phyloP scores from a whole-genome alignment of 2,888 invertebrate species.

The Thecocarcelia acutangulata region DNA sequence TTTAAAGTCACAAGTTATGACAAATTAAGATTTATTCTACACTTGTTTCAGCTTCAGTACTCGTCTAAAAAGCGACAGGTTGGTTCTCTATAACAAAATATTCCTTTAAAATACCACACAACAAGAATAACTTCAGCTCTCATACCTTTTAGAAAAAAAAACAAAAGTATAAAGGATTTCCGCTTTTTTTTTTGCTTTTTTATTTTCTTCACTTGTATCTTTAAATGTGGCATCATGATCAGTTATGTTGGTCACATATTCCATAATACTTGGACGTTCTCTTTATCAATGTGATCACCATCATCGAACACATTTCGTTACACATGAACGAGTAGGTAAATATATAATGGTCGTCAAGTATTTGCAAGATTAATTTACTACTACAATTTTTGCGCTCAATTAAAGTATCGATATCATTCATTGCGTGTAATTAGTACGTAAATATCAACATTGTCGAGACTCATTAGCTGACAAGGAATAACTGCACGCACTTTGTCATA shows the following conservation, averaged over 20 bases:
- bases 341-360: conserved; percentile 46
- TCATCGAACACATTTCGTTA: conserved; percentile 4
- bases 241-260: conserved; percentile 68
- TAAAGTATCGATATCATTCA: conserved; percentile 79
- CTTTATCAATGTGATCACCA: conserved; percentile 15
- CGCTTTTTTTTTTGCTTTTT: conserved; percentile 51
- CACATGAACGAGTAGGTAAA: not conserved
- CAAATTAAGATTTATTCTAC: not conserved
- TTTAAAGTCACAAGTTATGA: not conserved
- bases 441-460: conserved; percentile 71
- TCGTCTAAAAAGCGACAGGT: not conserved
- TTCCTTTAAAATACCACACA: conserved; percentile 57
- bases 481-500: conserved; percentile 81
- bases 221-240: conserved; percentile 51
- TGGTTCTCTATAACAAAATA: not conserved
- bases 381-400: conserved; percentile 74
- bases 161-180: conserved; percentile 63
- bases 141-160: conserved; percentile 43
- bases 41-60: not conserved
- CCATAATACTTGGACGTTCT: conserved; percentile 53
- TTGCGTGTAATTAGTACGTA: conserved; percentile 78
- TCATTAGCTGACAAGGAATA: conserved; percentile 78
- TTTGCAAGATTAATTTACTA: conserved; percentile 66
- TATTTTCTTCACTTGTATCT: conserved; percentile 8
- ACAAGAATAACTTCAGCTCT: conserved; percentile 50